These are phyloP conservation scores for Pelochelys cantorii DNA, from an alignment of 2,797 vertebrate species.

Conservation along the genomic window DNA sequence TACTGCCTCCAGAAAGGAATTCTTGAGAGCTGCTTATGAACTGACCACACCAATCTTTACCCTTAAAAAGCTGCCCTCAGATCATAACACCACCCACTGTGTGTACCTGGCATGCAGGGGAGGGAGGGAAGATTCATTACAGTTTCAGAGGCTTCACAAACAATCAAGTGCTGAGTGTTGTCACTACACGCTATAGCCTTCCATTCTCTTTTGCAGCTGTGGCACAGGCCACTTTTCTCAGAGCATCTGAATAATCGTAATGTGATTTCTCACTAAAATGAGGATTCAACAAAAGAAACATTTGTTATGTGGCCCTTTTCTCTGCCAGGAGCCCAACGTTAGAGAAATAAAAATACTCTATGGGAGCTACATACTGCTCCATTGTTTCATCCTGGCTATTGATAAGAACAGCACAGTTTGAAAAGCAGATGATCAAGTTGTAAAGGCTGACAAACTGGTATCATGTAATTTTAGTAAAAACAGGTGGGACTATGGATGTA, in stretches of 20 bases:
- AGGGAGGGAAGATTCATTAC: background rate
- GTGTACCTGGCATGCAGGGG: background rate
- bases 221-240: background rate
- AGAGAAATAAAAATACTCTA: background rate
- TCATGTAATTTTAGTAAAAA: background rate
- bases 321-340: background rate
- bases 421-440: background rate
- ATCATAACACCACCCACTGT: background rate
- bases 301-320: background rate
- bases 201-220: rapidly evolving
- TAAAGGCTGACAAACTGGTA: background rate
- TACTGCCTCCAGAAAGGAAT: background rate
- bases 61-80: background rate
- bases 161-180: rapidly evolving
- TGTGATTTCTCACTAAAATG: background rate
- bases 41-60: background rate
- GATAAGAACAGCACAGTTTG: background rate
- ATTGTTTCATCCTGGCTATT: background rate
- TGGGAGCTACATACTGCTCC: background rate
- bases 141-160: background rate
- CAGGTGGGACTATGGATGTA: background rate
- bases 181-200: background rate
- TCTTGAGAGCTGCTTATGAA: background rate
- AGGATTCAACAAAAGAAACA: background rate
- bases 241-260: background rate